Conservation (phyloP, 2,797 vertebrate genomes). For the Ficedula albicollis region DNA sequence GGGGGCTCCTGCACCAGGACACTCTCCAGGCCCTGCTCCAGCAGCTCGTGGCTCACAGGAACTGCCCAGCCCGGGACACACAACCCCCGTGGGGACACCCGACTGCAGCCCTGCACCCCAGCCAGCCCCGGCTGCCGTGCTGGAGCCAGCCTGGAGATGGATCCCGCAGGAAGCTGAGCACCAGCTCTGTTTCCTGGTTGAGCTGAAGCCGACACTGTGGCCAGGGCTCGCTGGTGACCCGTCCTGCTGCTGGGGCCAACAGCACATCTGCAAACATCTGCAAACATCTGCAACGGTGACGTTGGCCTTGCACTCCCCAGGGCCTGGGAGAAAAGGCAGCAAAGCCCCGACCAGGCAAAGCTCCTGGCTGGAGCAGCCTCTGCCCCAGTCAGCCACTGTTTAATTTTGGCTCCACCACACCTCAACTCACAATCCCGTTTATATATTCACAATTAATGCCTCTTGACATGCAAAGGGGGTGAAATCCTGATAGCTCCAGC, state of each 20-base stretch:
- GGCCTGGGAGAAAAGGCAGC: not conserved
- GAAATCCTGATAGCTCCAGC: rapidly evolving
- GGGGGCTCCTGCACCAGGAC: not conserved
- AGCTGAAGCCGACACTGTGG: rapidly evolving
- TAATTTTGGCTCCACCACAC: not conserved
- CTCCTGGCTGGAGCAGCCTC: rapidly evolving
- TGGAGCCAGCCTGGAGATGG: rapidly evolving
- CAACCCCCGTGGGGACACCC: rapidly evolving
- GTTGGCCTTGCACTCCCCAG: not conserved
- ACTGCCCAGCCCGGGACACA: not conserved
- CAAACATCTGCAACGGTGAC: not conserved
- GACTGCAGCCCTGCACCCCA: not conserved
- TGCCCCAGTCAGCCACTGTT: rapidly evolving
- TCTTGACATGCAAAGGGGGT: rapidly evolving
- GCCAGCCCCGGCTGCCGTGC: rapidly evolving
- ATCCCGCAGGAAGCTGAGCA: not conserved
- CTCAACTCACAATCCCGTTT: not conserved
- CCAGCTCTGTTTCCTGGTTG: not conserved
- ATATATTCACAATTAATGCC: rapidly evolving
- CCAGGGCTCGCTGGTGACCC: rapidly evolving
- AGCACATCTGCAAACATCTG: constrained; percentile 51
- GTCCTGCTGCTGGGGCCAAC: not conserved
- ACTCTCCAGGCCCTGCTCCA: not conserved
- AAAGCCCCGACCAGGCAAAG: not conserved
- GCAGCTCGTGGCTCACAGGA: not conserved